Conservation (phyloP, 2,797 vertebrate genomes). For the Picus viridis region DNA sequence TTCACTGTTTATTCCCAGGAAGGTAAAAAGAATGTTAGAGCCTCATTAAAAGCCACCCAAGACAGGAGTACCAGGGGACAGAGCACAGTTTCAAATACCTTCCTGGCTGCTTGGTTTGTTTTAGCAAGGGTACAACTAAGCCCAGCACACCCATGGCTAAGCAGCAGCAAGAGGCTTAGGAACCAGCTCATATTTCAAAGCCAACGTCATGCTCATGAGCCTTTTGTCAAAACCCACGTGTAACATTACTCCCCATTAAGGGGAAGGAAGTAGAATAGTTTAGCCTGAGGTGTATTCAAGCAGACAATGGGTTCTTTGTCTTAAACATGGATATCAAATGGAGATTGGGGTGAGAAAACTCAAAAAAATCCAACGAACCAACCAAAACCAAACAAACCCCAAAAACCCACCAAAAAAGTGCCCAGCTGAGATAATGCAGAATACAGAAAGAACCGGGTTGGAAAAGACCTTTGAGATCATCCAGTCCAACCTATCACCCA, state of each 20-base stretch:
- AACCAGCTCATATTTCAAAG: background rate
- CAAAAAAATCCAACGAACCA: too few relatives aligned
- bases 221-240: background rate
- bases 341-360: background rate
- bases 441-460: too few relatives aligned
- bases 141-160: background rate
- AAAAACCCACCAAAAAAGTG: background rate
- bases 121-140: background rate
- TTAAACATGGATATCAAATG: background rate
- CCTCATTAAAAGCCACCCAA: background rate
- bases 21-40: background rate
- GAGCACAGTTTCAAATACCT: background rate
- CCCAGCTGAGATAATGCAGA: background rate
- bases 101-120: background rate
- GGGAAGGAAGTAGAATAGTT: background rate
- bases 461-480: too few relatives aligned
- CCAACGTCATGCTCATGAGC: background rate
- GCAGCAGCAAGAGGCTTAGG: background rate
- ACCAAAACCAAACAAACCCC: too few relatives aligned
- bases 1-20: background rate
- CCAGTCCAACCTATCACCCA: too few relatives aligned
- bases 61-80: background rate
- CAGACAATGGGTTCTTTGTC: background rate
- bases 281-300: background rate
- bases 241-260: background rate